Base-by-base conservation (phyloP, 2,888 invertebrate species). In the Uropetala carovei region DNA sequence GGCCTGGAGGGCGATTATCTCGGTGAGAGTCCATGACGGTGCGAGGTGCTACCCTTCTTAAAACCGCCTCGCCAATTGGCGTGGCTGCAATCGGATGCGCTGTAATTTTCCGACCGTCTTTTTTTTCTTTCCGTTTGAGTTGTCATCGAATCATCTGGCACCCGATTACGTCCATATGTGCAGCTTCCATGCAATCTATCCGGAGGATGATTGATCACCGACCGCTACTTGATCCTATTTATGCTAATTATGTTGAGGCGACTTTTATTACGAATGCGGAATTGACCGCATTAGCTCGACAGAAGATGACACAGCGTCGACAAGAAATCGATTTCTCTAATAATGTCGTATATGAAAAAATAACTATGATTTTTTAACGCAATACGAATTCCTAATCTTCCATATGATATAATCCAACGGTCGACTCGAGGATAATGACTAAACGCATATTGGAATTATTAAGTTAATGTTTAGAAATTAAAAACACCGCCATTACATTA, bases 71-170 rank as follows among this genome's bases (percentile, higher is more conserved):
- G 43, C 75, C 75, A 22, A 4, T 14, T 27, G 75, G 27, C 75
- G 68, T 68, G n/a, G n/a, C 68, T 22, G 75, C 27, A 75, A 75
- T 75, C 75, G 75, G 27, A 75, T 75, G 75, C 75, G n/a, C 75
- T 27, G 75, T 75, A 27, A 75, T 75, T 75, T 22, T 22, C 75
- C 11, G 22, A 75, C 13, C 18, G n/a, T 68, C 68, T 75, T 22
- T 22, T 22, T 7, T 8, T 75, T 75, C 11, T 75, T n/a, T 75
- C 27, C 22, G 75, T n/a, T n/a, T 5, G 43, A 75, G 75, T 27
- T 75, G 11, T 75, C 75, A 27, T n/a, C 22, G 75, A 75, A 75
- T 64, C 18, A 16, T 64, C 64, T n/a, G 64, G 43, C 43, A 64
- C 27, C 11, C 68, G n/a, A 68, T n/a, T 68, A 27, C 75, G 22